Conservation (phyloP, 2,888 invertebrate genomes). For the Podabrus alpinus region DNA sequence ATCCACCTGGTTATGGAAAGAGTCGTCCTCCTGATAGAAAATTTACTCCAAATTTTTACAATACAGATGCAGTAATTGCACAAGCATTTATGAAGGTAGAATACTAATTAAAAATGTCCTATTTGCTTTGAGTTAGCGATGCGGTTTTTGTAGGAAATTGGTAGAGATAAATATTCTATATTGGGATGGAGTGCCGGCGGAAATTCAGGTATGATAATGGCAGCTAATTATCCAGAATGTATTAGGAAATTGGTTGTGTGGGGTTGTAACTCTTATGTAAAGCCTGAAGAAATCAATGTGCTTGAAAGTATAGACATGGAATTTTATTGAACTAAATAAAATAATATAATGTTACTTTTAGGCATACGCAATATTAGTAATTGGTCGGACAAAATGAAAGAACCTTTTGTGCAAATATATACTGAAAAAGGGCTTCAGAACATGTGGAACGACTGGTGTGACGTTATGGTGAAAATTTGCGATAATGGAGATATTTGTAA, state of each 20-base stretch:
- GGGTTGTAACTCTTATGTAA: constrained; percentile 78
- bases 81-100: constrained; percentile 71
- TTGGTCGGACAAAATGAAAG: constrained; percentile 80
- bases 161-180: constrained; percentile 71
- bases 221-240: constrained; percentile 68
- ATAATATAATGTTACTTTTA: constrained; percentile 48
- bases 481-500: constrained; percentile 75
- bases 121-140: neutral
- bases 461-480: constrained; percentile 63
- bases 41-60: constrained; percentile 73
- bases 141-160: constrained; percentile 58
- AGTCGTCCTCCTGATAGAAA: constrained; percentile 77
- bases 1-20: constrained; percentile 86
- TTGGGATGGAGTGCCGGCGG: constrained; percentile 93
- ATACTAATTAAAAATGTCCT: neutral
- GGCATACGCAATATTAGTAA: constrained; percentile 71
- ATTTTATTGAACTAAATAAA: neutral
- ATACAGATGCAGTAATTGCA: constrained; percentile 74
- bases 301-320: constrained; percentile 61
- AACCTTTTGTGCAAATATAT: constrained; percentile 73
- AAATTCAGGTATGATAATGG: constrained; percentile 75
- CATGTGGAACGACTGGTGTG: constrained; percentile 76
- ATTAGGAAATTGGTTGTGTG: constrained; percentile 76
- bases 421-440: constrained; percentile 71
- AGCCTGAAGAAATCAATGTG: constrained; percentile 67